Conservation (phyloP, 2,113 vertebrate genomes). For the Podarcis cretensis region DNA sequence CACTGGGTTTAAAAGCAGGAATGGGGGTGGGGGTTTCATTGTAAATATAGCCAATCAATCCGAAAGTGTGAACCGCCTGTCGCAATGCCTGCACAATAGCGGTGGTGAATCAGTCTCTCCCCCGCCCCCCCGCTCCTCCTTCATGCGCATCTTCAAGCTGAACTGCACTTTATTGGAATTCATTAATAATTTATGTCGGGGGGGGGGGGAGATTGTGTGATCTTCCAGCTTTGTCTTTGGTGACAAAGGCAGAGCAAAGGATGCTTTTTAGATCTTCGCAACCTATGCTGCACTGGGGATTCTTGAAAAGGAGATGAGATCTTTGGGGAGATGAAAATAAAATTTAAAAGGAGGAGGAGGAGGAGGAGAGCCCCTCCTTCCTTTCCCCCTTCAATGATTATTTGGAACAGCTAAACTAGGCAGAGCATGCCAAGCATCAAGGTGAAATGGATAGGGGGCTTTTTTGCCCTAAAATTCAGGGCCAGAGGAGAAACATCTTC, state of each 20-base stretch:
- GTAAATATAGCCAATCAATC: not conserved
- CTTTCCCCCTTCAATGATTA: not conserved
- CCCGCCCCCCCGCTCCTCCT: conserved; percentile 1
- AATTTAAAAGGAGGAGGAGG: not conserved
- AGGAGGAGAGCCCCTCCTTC: not conserved
- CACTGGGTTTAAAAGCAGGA: conserved; percentile 12
- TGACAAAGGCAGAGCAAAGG: conserved; percentile 33
- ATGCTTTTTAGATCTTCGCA: conserved; percentile 34
- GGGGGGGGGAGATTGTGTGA: not conserved
- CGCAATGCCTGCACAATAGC: not conserved
- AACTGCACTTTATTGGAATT: conserved; percentile 42
- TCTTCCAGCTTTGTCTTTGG: not conserved
- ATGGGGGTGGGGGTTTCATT: not conserved
- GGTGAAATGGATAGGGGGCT: not conserved
- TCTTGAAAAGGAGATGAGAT: conserved; percentile 13
- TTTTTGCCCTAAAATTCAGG: accelerated
- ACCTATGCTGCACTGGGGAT: not conserved
- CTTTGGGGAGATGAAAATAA: not conserved
- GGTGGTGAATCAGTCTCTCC: conserved; percentile 40
- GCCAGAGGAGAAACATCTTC: not conserved
- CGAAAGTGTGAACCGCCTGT: conserved; percentile 2
- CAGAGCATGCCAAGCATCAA: not conserved
- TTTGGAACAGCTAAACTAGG: not conserved
- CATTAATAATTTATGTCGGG: conserved; percentile 70
- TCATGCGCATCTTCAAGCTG: conserved; percentile 44